Evolutionary conservation across 2,113 vertebrate genomes (phyloP), one percentile per base, ranked within the genome.

Genomic region (Australoheros scitulus): DNA sequence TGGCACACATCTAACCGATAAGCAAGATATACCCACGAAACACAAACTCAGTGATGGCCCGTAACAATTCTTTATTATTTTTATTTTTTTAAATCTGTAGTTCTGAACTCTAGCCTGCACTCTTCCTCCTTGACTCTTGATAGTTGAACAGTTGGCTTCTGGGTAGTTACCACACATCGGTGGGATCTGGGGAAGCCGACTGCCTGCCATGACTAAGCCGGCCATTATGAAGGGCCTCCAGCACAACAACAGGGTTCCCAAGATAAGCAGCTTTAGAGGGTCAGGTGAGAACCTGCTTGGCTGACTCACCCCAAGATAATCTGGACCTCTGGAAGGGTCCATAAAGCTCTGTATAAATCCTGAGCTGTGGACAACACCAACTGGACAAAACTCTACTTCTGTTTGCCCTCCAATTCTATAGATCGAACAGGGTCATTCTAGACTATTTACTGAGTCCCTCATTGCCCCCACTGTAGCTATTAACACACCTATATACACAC

Each of bases 221-320:
- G 79, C 80, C 84, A 83, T 91, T 89, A 85, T 87, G 52, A 81
- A 74, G 74, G 79, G 63, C 88, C 82, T 84, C 84, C 81, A 86
- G 86, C 81, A n/a, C 76, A 65, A 89, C 81, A 76, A 77, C 59
- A 58, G 80, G 60, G 9, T 75, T 80, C 81, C 58, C n/a, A n/a
- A 87, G 90, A 92, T 92, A 92, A 93, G 81, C 61, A 89, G 92
- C 91, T 92, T 92, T 88, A 26, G 38, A 84, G 34, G 81, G 86
- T 94, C 91, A 91, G 92, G 90, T 92, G 90, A 89, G 91, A 85
- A 60, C 41, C 78, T 7, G 60, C 82, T 89, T 90, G 87, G 88
- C 86, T 80, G 87, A 86, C 83, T 83, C 78, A 77, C 79, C 70
- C 70, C 41, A 5, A 79, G 86, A 92, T 93, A 91, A 93, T 87